phyloP scores from a whole-genome alignment of 2,113 vertebrate species.

The Chascanopsetta lugubris region DNA sequence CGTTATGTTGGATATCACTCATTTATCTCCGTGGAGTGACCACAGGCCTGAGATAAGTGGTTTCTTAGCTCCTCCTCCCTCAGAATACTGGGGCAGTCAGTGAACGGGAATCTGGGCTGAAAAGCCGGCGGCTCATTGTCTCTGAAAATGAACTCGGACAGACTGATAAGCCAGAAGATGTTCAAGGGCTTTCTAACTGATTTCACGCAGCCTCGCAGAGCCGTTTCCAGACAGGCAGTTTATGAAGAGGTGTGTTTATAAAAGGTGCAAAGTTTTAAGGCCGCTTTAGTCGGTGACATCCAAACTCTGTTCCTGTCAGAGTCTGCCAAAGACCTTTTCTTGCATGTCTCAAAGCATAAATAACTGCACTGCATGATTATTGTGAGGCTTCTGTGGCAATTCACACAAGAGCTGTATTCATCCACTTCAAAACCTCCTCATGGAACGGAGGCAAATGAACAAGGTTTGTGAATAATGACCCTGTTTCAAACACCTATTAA shows the following conservation, averaged over 20 bases:
- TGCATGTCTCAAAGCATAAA: neutral
- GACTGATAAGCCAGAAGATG: constrained; percentile 22
- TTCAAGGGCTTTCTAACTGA: neutral
- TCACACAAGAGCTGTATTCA: neutral
- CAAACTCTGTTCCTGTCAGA: neutral
- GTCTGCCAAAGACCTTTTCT: neutral
- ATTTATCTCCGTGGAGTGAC: constrained; percentile 7
- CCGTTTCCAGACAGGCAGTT: constrained; percentile 6
- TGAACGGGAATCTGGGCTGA: neutral
- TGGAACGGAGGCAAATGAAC: neutral
- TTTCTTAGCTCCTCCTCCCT: constrained; percentile 15
- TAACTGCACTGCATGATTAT: neutral
- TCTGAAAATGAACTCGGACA: constrained; percentile 23
- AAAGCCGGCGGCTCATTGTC: constrained; percentile 24
- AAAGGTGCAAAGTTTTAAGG: too few species aligned
- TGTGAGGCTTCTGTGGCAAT: too few species aligned
- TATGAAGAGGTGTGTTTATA: too few species aligned
- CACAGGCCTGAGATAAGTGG: constrained; percentile 16
- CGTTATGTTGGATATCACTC: neutral
- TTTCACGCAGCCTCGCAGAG: constrained; percentile 13
- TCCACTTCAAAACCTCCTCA: neutral
- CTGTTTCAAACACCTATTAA: too few species aligned
- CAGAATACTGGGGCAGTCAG: constrained; percentile 2
- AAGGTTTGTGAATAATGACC: neutral
- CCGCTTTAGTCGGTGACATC: too few species aligned